Conservation (phyloP, 2,797 vertebrate species). For the Cygnus olor region DNA sequence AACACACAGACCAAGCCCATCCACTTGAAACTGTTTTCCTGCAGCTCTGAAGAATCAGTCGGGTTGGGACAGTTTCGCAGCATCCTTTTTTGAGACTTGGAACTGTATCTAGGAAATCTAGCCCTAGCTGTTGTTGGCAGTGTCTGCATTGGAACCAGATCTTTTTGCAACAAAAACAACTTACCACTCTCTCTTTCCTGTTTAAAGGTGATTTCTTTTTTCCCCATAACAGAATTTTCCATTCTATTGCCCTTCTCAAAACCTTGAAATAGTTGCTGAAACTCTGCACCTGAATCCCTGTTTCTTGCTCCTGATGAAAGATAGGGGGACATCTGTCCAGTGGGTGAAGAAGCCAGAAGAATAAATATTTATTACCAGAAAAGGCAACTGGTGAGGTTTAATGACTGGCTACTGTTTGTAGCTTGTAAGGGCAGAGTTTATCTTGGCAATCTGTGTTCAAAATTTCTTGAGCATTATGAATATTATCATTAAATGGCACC, state of each 20-base stretch:
- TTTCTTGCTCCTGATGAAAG: slow-evolving; percentile 25
- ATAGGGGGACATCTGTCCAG: background rate
- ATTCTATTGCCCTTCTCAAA: background rate
- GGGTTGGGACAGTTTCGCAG: background rate
- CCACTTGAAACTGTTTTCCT: background rate
- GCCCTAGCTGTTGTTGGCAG: background rate
- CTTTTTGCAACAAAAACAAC: background rate
- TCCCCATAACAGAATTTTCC: background rate
- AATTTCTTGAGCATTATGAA: background rate
- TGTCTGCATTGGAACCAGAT: background rate
- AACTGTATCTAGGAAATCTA: background rate
- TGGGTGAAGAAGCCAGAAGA: background rate
- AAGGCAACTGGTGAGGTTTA: background rate
- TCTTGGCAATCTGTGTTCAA: background rate
- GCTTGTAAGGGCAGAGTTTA: background rate
- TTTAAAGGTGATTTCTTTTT: background rate
- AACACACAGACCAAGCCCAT: background rate
- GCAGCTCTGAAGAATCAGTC: background rate
- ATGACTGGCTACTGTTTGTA: background rate
- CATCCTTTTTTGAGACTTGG: background rate
- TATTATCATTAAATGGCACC: background rate
- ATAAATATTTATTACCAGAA: background rate
- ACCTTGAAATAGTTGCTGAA: background rate
- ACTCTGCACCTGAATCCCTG: background rate
- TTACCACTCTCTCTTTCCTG: background rate